These are phyloP conservation scores for Artemia sp. DNA, from an alignment of 2,888 invertebrate genomes.

Conservation along the genomic window DNA sequence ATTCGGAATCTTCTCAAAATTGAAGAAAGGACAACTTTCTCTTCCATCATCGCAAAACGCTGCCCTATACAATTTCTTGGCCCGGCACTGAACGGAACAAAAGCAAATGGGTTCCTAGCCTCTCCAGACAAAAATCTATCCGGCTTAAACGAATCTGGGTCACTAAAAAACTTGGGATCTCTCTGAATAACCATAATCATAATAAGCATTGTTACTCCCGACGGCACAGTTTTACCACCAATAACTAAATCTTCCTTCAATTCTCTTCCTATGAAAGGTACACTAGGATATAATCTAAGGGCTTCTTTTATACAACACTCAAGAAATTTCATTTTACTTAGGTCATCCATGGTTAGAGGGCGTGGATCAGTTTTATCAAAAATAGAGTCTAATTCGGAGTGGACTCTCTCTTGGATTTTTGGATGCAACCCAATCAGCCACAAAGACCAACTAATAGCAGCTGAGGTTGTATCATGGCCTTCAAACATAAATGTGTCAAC, in stretches of 20 bases:
- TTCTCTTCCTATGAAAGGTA: constrained; percentile 34
- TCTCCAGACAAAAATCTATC: constrained; percentile 35
- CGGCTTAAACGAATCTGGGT: constrained; percentile 35
- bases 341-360: constrained; percentile 19
- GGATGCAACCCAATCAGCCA: constrained; percentile 39
- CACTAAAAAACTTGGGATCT: constrained; percentile 32
- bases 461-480: constrained; percentile 43
- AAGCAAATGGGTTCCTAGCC: constrained; percentile 32
- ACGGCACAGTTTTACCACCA: constrained; percentile 32
- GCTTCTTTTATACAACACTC: constrained; percentile 37
- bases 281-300: constrained; percentile 35
- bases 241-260: constrained; percentile 26
- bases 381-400: constrained; percentile 15
- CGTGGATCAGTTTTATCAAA: constrained; percentile 18
- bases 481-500: constrained; percentile 42
- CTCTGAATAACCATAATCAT: constrained; percentile 35
- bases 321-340: constrained; percentile 34
- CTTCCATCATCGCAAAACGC: constrained; percentile 33
- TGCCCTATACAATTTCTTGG: constrained; percentile 30
- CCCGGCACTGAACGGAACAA: constrained; percentile 36
- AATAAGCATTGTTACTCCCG: constrained; percentile 40
- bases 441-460: constrained; percentile 39
- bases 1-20: constrained; percentile 34
- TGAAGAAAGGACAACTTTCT: constrained; percentile 33
- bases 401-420: constrained; percentile 33